These are phyloP conservation scores for Rambutsinella grinnellia DNA, from an alignment of 2,888 invertebrate species.

Conservation along the genomic window DNA sequence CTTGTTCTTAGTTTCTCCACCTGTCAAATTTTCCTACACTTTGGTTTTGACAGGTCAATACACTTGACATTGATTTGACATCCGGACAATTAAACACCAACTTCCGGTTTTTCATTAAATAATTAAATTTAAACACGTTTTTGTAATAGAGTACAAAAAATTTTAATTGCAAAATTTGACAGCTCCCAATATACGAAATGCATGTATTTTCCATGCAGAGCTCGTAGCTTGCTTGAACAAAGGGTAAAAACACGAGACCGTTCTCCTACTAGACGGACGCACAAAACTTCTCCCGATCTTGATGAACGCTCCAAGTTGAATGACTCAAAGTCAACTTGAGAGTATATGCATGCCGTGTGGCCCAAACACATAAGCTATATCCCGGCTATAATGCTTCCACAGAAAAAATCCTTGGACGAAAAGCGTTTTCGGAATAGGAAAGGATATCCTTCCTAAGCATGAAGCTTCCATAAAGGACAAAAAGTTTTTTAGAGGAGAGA, in stretches of 20 bases:
- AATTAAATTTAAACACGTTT: not conserved
- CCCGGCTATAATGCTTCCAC: not conserved
- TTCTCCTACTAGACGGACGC: not conserved
- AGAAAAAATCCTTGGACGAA: conserved; percentile 21
- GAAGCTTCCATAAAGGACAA: no score
- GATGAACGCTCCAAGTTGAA: conserved; percentile 49
- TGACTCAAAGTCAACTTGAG: conserved; percentile 52
- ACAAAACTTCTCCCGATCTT: conserved; percentile 9
- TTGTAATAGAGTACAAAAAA: not conserved
- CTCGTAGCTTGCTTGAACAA: no score
- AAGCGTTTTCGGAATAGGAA: not conserved
- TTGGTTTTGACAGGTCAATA: not conserved
- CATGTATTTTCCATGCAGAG: not conserved
- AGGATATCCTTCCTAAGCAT: not conserved
- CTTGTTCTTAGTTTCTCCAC: no score
- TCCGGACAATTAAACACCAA: no score
- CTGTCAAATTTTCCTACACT: not conserved
- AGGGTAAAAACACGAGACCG: no score
- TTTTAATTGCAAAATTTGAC: no score
- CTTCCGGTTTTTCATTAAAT: not conserved
- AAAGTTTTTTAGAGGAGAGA: not conserved
- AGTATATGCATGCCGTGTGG: conserved; percentile 9
- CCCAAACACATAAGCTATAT: not conserved
- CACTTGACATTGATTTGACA: not conserved
- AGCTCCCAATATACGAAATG: not conserved